Base-by-base conservation (phyloP, 1,140 invertebrate species). In the Matsumurasca onukii region DNA sequence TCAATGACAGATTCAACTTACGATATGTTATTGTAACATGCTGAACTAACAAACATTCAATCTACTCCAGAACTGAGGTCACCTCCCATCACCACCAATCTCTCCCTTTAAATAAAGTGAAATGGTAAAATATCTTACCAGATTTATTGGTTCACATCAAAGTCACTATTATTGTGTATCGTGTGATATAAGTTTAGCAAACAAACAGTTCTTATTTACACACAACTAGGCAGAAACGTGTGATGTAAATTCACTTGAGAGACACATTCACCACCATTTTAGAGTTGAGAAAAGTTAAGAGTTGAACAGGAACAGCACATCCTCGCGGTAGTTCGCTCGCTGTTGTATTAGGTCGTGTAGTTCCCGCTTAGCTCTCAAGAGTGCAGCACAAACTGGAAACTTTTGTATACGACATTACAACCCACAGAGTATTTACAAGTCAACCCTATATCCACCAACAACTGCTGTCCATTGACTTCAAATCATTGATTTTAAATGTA, bases 1-100 rank as follows among this genome's bases (percentile, higher is more conserved):
- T n/a, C n/a, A n/a, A n/a, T n/a, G n/a, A n/a, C n/a, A n/a, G n/a
- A n/a, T n/a, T n/a, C n/a, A n/a, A n/a, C n/a, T n/a, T n/a, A n/a
- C n/a, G n/a, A n/a, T n/a, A n/a, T n/a, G n/a, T n/a, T n/a, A n/a
- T n/a, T n/a, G n/a, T n/a, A n/a, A n/a, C n/a, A n/a, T n/a, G n/a
- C n/a, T n/a, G n/a, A n/a, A n/a, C n/a, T n/a, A n/a, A n/a, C n/a
- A n/a, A n/a, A n/a, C n/a, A n/a, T 25, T 45, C 31, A 24, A 15
- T 29, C 31, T 34, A 39, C 29, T 65, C 27, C 39, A 25, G 15
- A n/a, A 65, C 62, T 65, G 62, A 48, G 62, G 62, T 65, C 62
- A 65, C 62, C 62, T 65, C 62, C 62, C 31, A 48, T 15, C 39
- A 65, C 31, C 39, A 20, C 34, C 9, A 65, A 48, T 65, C 62